Conservation (phyloP, 35 echinoderm and acorn worm species). For the Apostichopus californicus region DNA sequence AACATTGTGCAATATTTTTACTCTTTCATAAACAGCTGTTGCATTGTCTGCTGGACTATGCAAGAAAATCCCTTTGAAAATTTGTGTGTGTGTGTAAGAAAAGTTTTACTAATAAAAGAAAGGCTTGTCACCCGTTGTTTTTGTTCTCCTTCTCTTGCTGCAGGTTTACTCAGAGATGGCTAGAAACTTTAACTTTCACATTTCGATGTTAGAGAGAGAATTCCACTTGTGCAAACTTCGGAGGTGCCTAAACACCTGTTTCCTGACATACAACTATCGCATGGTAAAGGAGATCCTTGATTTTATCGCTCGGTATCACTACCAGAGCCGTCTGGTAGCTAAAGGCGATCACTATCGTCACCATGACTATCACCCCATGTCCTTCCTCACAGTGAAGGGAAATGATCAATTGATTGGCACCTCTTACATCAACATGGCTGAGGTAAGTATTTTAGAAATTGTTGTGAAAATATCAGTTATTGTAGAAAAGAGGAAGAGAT, state of each 20-base stretch:
- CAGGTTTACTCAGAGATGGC: slow-evolving; percentile 46
- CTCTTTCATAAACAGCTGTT: no score
- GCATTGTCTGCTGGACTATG: no score
- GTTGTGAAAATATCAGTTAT: background rate
- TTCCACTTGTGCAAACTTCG: background rate
- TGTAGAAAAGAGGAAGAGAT: background rate
- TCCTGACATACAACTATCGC: slow-evolving; percentile 77
- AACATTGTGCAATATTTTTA: no score
- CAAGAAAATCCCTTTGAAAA: no score
- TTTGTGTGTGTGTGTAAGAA: no score
- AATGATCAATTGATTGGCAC: slow-evolving; percentile 59
- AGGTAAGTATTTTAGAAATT: slow-evolving; percentile 52
- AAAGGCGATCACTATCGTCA: slow-evolving; percentile 20
- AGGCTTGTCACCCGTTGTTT: background rate
- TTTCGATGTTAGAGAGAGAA: slow-evolving; percentile 30
- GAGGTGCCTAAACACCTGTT: background rate
- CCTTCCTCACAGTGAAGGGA: slow-evolving; percentile 69
- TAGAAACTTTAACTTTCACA: slow-evolving; percentile 34
- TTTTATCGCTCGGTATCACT: slow-evolving; percentile 62
- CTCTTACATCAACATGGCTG: slow-evolving; percentile 79
- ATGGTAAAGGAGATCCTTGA: slow-evolving; percentile 62
- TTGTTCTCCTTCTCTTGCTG: background rate
- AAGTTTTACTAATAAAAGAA: no score
- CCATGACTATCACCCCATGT: slow-evolving; percentile 65
- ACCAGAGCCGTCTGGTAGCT: slow-evolving; percentile 49